A percentile compares a stretch with the other conserved stretches of the same genome.
phyloP scores from a whole-genome alignment of 1,140 invertebrate genomes.

The Coelopa frigida region DNA sequence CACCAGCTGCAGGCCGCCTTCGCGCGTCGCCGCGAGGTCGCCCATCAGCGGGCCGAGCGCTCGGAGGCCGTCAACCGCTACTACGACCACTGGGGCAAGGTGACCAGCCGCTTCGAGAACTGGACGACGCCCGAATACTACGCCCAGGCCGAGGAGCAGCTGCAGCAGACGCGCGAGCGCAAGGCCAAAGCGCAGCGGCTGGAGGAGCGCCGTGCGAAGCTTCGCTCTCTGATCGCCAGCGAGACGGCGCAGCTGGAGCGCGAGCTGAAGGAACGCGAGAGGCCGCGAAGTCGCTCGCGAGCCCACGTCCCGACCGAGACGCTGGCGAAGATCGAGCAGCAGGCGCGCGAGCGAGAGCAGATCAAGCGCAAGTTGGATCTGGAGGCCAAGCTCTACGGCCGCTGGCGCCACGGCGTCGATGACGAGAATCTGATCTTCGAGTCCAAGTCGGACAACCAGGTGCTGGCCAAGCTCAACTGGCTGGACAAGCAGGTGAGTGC shows the following conservation, averaged over 20 bases:
- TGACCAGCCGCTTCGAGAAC: conserved; percentile 42
- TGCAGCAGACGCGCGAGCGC: conserved; percentile 39
- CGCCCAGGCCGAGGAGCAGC: conserved; percentile 42
- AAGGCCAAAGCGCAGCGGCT: conserved; percentile 46
- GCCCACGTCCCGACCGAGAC: conserved; percentile 22
- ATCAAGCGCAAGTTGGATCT: conserved; percentile 46
- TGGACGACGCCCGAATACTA: conserved; percentile 50
- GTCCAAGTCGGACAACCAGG: conserved; percentile 36
- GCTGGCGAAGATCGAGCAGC: conserved; percentile 41
- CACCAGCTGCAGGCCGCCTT: conserved; percentile 32
- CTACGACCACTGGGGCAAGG: conserved; percentile 40
- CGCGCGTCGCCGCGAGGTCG: conserved; percentile 31
- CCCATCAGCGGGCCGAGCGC: conserved; percentile 31
- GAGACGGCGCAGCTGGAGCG: conserved; percentile 46
- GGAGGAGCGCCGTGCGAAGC: conserved; percentile 43
- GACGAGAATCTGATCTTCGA: conserved; percentile 41
- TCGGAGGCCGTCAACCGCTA: conserved; percentile 35
- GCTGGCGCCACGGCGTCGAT: conserved; percentile 44
- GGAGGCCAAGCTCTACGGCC: conserved; percentile 48
- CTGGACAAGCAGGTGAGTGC: conserved; percentile 44
- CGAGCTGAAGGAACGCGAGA: conserved; percentile 40
- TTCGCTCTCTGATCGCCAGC: conserved; percentile 47
- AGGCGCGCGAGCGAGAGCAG: conserved; percentile 42
- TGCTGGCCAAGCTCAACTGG: conserved; percentile 49
- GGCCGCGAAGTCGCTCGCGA: conserved; percentile 9